A percentile compares a stretch with the other conserved stretches of the same genome.
phyloP scores from a whole-genome alignment of 2,797 vertebrate species.

The Oreochromis mossambicus region DNA sequence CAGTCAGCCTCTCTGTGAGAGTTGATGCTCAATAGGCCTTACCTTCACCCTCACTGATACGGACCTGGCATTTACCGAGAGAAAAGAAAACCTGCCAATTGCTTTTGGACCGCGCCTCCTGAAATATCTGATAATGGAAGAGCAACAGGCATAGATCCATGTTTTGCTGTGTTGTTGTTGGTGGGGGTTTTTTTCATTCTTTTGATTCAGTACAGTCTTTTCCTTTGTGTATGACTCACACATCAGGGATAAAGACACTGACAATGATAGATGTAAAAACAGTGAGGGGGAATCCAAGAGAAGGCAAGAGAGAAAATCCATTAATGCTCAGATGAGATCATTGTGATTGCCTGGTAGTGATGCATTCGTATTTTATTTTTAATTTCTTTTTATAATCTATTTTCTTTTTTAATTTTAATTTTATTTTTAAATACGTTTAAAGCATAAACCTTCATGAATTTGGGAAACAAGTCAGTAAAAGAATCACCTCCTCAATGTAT shows the following conservation, averaged over 20 bases:
- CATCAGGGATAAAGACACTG: not conserved
- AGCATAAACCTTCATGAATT: not conserved
- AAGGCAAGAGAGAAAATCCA: not conserved
- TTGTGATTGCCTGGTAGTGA: not conserved
- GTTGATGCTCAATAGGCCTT: not conserved
- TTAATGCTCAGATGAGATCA: not conserved
- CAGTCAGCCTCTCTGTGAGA: not conserved
- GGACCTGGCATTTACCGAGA: conserved; percentile 10
- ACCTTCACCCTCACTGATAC: not conserved
- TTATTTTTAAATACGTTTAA: not conserved
- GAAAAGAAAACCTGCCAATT: not conserved
- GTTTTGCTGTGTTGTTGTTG: not conserved
- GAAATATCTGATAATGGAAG: not conserved
- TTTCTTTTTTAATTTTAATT: not conserved
- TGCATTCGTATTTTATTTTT: not conserved
- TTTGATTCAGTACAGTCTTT: not conserved
- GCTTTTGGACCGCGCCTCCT: not conserved
- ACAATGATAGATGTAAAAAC: not conserved
- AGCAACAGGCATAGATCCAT: not conserved
- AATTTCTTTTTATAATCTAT: not conserved
- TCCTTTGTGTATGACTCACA: not conserved
- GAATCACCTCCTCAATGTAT: not conserved
- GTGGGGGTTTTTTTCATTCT: not conserved
- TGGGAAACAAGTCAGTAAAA: not conserved
- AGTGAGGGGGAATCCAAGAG: not conserved